Base-by-base conservation (phyloP, 2,888 invertebrate species). In the Volucella bombylans region DNA sequence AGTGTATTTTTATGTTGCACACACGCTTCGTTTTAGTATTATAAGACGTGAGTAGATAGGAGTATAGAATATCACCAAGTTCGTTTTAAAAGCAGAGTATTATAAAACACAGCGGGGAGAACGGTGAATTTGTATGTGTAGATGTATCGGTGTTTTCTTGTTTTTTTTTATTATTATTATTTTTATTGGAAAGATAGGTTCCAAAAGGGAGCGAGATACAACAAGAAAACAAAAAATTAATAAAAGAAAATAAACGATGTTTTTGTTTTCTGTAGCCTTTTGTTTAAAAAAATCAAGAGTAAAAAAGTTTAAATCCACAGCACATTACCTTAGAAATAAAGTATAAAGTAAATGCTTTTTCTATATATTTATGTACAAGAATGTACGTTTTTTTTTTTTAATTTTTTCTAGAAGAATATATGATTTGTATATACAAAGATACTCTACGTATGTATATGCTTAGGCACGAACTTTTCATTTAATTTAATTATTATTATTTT, bases 381-480 rank as follows among this genome's bases (percentile, higher is more conserved):
- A 31, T 49, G 15, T 43, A 39, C 31, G 31, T 23, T 23, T 23
- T 52, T 15, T 47, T 6, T 49, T 71, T 39, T 57, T 12, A 55
- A 50, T 55, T 55, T 61, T 52, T 72, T 52, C 52, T 76, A 77
- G 64, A 76, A 65, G 54, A 72, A 74, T 69, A 65, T 55, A 49
- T 31, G 59, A 68, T 57, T 50, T 64, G 71, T 59, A 65, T 81
- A 81, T 74, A 74, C 64, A 64, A 71, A 57, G 64, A 65, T 72
- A 79, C 49, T 79, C 71, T 76, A 62, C 64, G 39, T 65, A 45
- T 72, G 74, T 64, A 78, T 73, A 78, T 62, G 64, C 65, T 79
- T 69, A 85, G 83, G 83, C 83, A 85, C 83, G 61, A 85, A 65
- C 80, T 73, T 83, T 82, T 31, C 31, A 31, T 31, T 31, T 31